Evolutionary conservation across 2,888 invertebrate species (phyloP).

Genomic region (Leptinotarsa peninsularis): DNA sequence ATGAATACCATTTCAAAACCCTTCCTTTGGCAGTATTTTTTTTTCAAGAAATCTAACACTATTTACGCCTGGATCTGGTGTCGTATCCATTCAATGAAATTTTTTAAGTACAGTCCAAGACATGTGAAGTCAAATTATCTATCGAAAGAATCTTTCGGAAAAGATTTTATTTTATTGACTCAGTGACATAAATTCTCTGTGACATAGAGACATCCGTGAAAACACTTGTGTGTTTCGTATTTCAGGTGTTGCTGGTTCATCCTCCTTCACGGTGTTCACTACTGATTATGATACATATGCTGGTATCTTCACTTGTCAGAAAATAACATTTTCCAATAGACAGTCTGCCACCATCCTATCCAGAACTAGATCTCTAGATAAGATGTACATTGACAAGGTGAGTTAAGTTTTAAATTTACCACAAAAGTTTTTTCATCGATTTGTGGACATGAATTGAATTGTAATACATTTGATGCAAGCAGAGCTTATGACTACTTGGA

Average conservation of each 20-base stretch:
- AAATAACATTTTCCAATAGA: conserved; percentile 79
- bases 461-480: no score
- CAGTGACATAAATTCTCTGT: no score
- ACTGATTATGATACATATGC: conserved; percentile 83
- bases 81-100: no score
- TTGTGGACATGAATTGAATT: no score
- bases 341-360: conserved; percentile 86
- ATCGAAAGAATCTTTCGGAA: no score
- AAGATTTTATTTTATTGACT: no score
- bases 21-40: background rate
- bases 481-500: no score
- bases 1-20: no score
- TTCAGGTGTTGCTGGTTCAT: conserved; percentile 79
- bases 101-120: no score
- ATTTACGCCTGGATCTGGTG: background rate
- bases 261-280: conserved; percentile 78
- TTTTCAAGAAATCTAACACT: background rate
- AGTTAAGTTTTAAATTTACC: conserved; percentile 35
- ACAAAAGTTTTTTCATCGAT: no score
- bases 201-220: no score
- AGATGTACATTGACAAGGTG: conserved; percentile 76
- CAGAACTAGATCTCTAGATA: conserved; percentile 71
- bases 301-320: conserved; percentile 84
- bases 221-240: conserved; percentile 17
- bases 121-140: no score